Conservation (phyloP, 2,888 invertebrate genomes). For the Cetonia aurata region DNA sequence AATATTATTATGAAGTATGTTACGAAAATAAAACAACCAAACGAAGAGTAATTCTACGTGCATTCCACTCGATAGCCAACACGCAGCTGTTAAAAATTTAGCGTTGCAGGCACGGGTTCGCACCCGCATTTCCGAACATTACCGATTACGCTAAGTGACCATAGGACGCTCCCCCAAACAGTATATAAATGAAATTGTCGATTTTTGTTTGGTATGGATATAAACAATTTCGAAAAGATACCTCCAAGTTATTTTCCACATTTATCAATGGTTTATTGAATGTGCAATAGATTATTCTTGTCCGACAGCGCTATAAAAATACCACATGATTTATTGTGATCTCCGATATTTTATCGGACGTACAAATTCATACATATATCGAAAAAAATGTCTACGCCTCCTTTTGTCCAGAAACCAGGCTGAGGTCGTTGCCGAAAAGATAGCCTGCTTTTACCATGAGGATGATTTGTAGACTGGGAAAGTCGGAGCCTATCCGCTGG, state of each 20-base stretch:
- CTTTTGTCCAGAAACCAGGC: slow-evolving; percentile 13
- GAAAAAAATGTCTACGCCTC: slow-evolving; percentile 1
- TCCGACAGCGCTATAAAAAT: background rate
- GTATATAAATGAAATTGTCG: too few relatives aligned
- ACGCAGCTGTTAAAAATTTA: too few relatives aligned
- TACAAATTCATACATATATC: slow-evolving; percentile 1
- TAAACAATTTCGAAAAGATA: too few relatives aligned
- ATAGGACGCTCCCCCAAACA: too few relatives aligned
- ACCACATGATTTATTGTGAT: background rate
- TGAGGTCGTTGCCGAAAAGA: slow-evolving; percentile 2
- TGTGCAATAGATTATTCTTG: background rate
- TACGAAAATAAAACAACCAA: too few relatives aligned
- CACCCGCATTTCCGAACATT: too few relatives aligned
- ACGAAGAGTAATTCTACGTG: too few relatives aligned
- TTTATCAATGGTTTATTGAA: background rate
- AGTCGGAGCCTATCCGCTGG: slow-evolving; percentile 6
- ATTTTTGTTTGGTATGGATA: too few relatives aligned
- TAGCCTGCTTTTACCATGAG: slow-evolving; percentile 4
- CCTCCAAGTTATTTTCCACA: background rate
- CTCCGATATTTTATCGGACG: background rate
- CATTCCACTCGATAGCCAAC: too few relatives aligned
- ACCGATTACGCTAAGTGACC: too few relatives aligned
- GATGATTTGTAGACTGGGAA: slow-evolving; percentile 24
- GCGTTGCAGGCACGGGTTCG: too few relatives aligned
- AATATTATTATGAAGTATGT: too few relatives aligned